Base-by-base conservation (phyloP, 2,797 vertebrate species). In the Myripristis murdjan region DNA sequence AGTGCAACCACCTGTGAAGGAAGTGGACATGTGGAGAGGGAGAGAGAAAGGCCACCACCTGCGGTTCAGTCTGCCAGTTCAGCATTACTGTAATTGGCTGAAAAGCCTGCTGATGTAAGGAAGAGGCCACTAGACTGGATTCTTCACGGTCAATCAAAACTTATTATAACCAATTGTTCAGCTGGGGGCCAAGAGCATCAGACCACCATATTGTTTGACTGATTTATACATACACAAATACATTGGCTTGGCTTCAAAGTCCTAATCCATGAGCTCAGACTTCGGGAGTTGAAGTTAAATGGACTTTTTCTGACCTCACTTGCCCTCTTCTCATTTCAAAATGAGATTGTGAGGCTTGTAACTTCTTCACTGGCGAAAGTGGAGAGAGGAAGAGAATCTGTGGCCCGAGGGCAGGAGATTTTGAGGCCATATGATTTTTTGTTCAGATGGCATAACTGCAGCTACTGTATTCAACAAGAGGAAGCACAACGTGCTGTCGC, bases 11-110 rank as follows among this genome's bases (percentile, higher is more conserved):
- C 33, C 33, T 35, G 33, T 35, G 33, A 35, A 35, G 33, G 33
- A 35, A 35, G 33, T 35, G 8, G 33, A 9, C 33, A 35, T 35
- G 33, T 5, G 8, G 33, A 35, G 33, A 35, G 33, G 33, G 23
- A 35, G 33, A 35, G 9, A 9, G 33, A 35, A 9, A 9, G 33
- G 9, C 33, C 33, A 9, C 33, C 8, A 35, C 33, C 33, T 35
- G 33, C 2, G 31, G 43, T 7, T 65, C 18, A 6, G 6, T 37
- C 56, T 48, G 23, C 46, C 37, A 10, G 5, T n/a, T 57, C 26
- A 35, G 18, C 28, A 12, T 51, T 74, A 60, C 12, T 56, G 56
- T 71, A 82, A 74, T 83, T 76, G 63, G 41, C 6, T 64, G 2
- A 39, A 39, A 39, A 4, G 2, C 37, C 12, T 2, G 11, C 3